Evolutionary conservation across 2,888 invertebrate species (phyloP), one percentile per base, ranked within the genome.

Genomic region (Callosobruchus maculatus): DNA sequence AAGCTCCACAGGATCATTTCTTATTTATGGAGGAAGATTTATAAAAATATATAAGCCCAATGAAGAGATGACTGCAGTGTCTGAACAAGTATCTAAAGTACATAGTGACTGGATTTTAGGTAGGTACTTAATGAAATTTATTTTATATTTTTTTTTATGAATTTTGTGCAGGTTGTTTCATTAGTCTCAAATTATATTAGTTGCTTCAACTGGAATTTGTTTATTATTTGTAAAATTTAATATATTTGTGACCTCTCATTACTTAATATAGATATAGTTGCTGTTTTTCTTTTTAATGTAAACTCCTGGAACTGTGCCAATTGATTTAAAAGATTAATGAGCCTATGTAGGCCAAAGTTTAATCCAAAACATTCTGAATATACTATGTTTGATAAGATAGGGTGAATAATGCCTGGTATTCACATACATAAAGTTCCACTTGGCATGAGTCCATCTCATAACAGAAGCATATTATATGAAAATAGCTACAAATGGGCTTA

Each of bases 21-120:
- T 91, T 9, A 83, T 91, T 70, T 90, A 88, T 85, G 92, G 92
- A 20, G 91, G 90, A 20, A 90, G 89, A 84, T 88, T 90, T 80
- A 88, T 90, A 70, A 87, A 88, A 73, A 78, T 77, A 75, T 80
- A 77, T 74, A 66, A 74, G 68, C 71, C 71, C 18, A 79, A 82
- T 71, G 49, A 74, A 49, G 67, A 74, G 20, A 74, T 74, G 70
- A 70, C 68, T 2, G 5, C 49, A 49, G 49, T 49, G 1, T 49
- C 49, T 7, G 5, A 49, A 13, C 49, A 7, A 49, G 49, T 18
- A 49, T 49, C 49, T 13, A 49, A 49, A 49, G 49, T 49, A 7
- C 49, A 49, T 13, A 49, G 49, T 49, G 49, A 49, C 13, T 49
- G 49, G 49, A 49, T 49, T 49, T 49, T 49, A 49, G 49, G 49